Evolutionary conservation across 2,113 vertebrate species (phyloP).

Genomic region (Ictalurus furcatus): DNA sequence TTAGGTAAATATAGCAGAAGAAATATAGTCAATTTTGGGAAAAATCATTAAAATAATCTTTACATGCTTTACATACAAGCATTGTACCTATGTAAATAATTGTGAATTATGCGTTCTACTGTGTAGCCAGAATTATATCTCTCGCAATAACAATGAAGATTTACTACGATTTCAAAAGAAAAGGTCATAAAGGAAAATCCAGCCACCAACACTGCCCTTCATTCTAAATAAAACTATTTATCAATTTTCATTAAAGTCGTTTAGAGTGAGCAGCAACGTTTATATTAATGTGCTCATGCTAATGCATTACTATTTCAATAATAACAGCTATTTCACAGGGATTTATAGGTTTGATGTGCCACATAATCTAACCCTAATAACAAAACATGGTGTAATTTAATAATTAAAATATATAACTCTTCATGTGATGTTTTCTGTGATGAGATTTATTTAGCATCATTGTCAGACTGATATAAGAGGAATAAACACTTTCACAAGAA

Average conservation of each 20-base stretch:
- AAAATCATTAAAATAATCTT: too few relatives aligned
- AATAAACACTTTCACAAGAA: too few relatives aligned
- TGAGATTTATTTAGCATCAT: neutral
- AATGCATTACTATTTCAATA: neutral
- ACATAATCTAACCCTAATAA: neutral
- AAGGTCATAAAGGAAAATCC: neutral
- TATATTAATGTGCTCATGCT: neutral
- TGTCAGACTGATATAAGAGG: neutral
- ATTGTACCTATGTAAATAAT: neutral
- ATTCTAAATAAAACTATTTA: neutral
- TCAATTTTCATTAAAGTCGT: neutral
- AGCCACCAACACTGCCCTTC: neutral
- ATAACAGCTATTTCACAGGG: neutral
- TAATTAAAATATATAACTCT: too few relatives aligned
- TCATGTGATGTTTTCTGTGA: too few relatives aligned
- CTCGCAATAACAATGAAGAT: neutral
- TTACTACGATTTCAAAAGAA: neutral
- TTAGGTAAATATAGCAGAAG: neutral
- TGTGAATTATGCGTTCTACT: too few relatives aligned
- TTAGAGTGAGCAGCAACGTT: neutral
- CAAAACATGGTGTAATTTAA: neutral
- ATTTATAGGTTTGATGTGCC: too few relatives aligned
- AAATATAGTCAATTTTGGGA: too few relatives aligned
- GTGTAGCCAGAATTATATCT: neutral
- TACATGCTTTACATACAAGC: neutral